Conservation (phyloP, 2,888 invertebrate genomes). For the Parapristionchus giblindavisi region DNA sequence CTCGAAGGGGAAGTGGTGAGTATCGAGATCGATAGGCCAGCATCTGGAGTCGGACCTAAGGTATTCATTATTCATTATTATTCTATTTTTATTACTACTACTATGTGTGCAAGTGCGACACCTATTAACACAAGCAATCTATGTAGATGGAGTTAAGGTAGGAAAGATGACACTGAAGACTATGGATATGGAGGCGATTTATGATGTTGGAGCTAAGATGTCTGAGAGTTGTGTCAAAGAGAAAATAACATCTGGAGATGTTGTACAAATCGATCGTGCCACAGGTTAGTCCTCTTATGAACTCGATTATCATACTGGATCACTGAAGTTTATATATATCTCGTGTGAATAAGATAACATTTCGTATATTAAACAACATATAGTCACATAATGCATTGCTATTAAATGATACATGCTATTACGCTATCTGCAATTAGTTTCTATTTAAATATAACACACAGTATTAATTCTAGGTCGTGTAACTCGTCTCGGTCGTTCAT, state of each 20-base stretch:
- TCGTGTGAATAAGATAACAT: neutral
- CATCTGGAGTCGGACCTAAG: slow-evolving; percentile 79
- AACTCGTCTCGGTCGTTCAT: slow-evolving; percentile 79
- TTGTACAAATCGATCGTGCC: slow-evolving; percentile 97
- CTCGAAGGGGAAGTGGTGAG: slow-evolving; percentile 99
- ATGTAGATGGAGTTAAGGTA: slow-evolving; percentile 39
- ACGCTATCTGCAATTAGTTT: neutral
- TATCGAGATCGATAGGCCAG: slow-evolving; percentile 92
- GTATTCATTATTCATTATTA: slow-evolving; percentile 15
- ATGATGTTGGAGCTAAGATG: slow-evolving; percentile 85
- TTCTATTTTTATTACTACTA: neutral
- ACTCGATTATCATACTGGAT: neutral
- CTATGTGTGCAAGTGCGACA: neutral
- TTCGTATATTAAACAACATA: neutral
- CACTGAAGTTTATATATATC: neutral
- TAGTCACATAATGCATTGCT: neutral
- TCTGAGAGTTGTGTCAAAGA: slow-evolving; percentile 74
- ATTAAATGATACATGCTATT: neutral
- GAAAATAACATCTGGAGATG: slow-evolving; percentile 84
- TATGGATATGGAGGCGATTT: slow-evolving; percentile 99
- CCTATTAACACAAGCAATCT: neutral
- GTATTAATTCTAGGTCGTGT: slow-evolving; percentile 53
- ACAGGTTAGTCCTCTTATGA: slow-evolving; percentile 77
- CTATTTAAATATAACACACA: neutral
- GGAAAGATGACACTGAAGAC: slow-evolving; percentile 92